These are phyloP conservation scores for Junonia oenone DNA, from an alignment of 2,888 invertebrate genomes.

Conservation along the genomic window DNA sequence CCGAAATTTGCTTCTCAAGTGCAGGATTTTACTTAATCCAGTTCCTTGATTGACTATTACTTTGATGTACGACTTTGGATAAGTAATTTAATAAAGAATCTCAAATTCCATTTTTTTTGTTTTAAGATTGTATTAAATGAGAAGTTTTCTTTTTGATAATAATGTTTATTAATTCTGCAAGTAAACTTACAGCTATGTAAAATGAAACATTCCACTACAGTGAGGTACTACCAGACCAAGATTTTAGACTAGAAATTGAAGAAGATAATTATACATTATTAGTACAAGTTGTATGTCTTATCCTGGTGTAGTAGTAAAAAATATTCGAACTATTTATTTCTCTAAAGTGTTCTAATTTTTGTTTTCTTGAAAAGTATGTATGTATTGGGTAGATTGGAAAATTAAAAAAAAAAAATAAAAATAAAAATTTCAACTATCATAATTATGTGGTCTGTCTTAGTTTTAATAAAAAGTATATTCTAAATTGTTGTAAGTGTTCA, in stretches of 20 bases:
- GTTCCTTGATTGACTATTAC: neutral
- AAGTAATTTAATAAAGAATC: neutral
- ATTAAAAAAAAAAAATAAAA: neutral
- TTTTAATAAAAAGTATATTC: conserved; percentile 55
- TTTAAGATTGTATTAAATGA: neutral
- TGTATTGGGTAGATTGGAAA: neutral
- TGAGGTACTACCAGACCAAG: neutral
- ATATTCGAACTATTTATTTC: neutral
- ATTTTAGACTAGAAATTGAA: neutral
- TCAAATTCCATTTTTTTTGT: neutral
- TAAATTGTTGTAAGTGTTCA: conserved; percentile 77
- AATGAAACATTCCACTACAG: conserved; percentile 1
- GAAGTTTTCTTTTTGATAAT: neutral
- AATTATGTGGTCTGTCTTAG: conserved; percentile 48
- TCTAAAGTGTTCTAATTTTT: neutral
- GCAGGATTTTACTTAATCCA: neutral
- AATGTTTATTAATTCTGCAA: neutral
- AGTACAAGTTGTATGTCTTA: neutral
- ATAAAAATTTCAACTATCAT: conserved; percentile 1
- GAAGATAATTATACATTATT: neutral
- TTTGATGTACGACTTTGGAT: neutral
- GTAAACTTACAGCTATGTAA: neutral
- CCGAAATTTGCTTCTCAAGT: neutral
- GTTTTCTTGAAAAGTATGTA: neutral
- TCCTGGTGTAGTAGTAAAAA: neutral